Base-by-base conservation (phyloP, 2,888 invertebrate genomes). In the Ectemnius continuus region DNA sequence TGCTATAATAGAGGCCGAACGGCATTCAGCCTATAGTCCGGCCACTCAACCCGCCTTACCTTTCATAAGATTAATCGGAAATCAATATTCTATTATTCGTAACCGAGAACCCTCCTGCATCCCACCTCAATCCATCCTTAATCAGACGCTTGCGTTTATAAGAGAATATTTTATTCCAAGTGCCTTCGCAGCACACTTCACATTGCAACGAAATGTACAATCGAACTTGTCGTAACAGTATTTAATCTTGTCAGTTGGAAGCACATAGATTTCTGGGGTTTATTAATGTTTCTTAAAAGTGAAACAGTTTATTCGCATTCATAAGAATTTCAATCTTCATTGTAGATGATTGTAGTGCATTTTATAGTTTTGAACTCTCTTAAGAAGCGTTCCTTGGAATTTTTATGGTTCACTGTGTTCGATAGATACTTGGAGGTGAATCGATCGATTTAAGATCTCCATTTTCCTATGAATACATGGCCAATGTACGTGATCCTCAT, bases 51-150 rank as follows among this genome's bases (percentile, higher is more conserved):
- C 60, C 36, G 36, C 36, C 36, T 36, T 36, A 36, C 36, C 36
- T 36, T 36, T 36, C 65, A 63, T 60, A 45, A 75, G 76, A 77
- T 77, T 77, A 77, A 77, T 77, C 74, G 76, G 76, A 75, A 77
- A 77, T 77, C 76, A 65, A 77, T 77, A 75, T 68, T 77, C 76
- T 75, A 75, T 76, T 77, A 72, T 72, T 36, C 73, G 76, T 76
- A 63, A 69, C 62, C 66, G 64, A 70, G 62, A 67, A 67, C 70
- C 48, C 14, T 23, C 48, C 62, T 36, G 71, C 67, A 28, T 68
- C 59, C 52, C 52, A n/a, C 14, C 46, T 26, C 20, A 62, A 48
- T 48, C 66, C 57, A 76, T 73, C 67, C 72, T 68, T 75, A 48
- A 67, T 67, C 67, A 23, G 48, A 23, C 8, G 36, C 48, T 46